Percentiles rank a stretch among this genome's conserved stretches.
phyloP scores from a whole-genome alignment of 2,113 vertebrate genomes.

The Rhinoderma darwinii region DNA sequence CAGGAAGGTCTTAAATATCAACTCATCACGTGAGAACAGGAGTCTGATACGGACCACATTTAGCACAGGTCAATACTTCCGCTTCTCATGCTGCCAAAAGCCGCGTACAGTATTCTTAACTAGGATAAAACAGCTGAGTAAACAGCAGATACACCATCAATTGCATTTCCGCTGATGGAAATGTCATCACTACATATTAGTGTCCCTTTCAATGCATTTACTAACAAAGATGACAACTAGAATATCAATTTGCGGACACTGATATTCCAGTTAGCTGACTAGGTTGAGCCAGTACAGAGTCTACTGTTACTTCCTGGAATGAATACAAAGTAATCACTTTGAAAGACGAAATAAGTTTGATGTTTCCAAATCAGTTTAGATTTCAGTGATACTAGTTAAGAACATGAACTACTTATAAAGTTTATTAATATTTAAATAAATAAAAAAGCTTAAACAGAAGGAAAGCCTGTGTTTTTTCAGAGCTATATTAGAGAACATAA shows the following conservation, averaged over 20 bases:
- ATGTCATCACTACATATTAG: constrained; percentile 21
- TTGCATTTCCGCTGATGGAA: constrained; percentile 5
- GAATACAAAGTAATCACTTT: constrained; percentile 34
- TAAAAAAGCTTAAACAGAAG: too few relatives aligned
- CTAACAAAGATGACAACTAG: constrained; percentile 11
- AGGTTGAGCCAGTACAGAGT: background rate
- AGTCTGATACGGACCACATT: constrained; percentile 34
- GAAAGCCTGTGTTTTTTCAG: background rate
- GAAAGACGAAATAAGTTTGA: constrained; percentile 20
- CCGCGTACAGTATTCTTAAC: background rate
- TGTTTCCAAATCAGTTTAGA: background rate
- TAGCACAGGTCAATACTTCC: constrained; percentile 40
- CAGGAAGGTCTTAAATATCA: constrained; percentile 53
- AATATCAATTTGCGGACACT: background rate
- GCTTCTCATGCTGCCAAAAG: background rate
- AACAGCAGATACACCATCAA: background rate
- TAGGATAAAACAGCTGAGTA: constrained; percentile 23
- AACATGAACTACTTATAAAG: background rate
- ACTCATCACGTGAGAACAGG: constrained; percentile 41
- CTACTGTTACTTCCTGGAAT: constrained; percentile 20
- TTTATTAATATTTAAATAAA: background rate
- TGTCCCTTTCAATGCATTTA: constrained; percentile 8
- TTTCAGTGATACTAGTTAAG: background rate
- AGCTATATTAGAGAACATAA: too few relatives aligned
- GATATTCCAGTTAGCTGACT: constrained; percentile 12